Evolutionary conservation across 2,797 vertebrate species (phyloP).

Genomic region (Oreochromis grahami): DNA sequence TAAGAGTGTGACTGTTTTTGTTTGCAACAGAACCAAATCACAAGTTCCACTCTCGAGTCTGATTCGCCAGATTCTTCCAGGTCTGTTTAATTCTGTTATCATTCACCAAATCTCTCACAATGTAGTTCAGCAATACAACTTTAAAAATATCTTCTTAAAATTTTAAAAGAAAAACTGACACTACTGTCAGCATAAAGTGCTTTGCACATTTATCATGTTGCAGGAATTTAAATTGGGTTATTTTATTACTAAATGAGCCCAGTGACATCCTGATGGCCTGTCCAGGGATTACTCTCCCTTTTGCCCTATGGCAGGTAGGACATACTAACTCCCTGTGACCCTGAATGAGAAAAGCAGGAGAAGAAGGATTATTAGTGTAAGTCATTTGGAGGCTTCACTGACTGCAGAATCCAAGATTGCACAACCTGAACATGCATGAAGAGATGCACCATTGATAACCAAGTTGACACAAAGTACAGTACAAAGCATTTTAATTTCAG

Average conservation of each 20-base stretch:
- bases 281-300: not conserved
- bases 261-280: not conserved
- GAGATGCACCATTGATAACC: not conserved
- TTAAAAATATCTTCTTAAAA: not conserved
- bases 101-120: not conserved
- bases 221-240: not conserved
- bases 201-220: not conserved
- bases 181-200: not conserved
- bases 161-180: not conserved
- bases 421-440: not conserved
- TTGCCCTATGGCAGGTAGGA: not conserved
- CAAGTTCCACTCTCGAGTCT: not conserved
- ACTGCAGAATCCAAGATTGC: not conserved
- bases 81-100: not conserved
- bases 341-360: not conserved
- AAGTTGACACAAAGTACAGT: not conserved
- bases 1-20: not conserved
- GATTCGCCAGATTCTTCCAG: not conserved
- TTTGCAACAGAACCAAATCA: not conserved
- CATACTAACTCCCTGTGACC: not conserved
- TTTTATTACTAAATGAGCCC: not conserved
- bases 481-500: not conserved
- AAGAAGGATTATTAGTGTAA: not conserved
- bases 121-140: not conserved
- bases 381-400: not conserved